These are phyloP conservation scores for Melanotaenia boesemani DNA, from an alignment of 2,797 vertebrate genomes.

Conservation along the genomic window DNA sequence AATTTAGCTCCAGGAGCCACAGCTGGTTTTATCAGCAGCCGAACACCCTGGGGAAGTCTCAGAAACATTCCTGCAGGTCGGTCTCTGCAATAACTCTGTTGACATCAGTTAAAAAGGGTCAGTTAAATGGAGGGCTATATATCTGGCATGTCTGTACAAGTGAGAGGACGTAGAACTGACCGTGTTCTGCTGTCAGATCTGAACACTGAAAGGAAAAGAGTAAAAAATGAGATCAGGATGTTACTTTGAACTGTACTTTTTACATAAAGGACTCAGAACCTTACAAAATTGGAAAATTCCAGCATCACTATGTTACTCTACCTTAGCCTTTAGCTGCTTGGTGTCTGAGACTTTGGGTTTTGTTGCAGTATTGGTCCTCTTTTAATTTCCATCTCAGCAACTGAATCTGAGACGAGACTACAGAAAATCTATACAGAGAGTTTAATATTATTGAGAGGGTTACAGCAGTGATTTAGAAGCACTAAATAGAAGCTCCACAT, in stretches of 20 bases:
- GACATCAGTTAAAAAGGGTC: conserved; percentile 63
- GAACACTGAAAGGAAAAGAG: conserved; percentile 38
- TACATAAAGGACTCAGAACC: conserved; percentile 26
- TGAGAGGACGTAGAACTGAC: conserved; percentile 25
- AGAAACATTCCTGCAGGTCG: conserved; percentile 56
- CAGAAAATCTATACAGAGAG: conserved; percentile 61
- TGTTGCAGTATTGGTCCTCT: conserved; percentile 43
- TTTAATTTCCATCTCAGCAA: conserved; percentile 68
- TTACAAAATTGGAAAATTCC: conserved; percentile 46
- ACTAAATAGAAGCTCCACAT: conserved; percentile 77
- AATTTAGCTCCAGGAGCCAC: conserved; percentile 47
- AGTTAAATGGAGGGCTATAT: conserved; percentile 43
- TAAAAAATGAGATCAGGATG: conserved; percentile 23
- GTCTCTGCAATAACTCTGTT: conserved; percentile 58
- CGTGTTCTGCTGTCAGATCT: conserved; percentile 22
- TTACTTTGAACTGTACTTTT: conserved; percentile 31
- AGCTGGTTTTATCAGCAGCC: conserved; percentile 62
- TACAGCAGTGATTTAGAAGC: conserved; percentile 77
- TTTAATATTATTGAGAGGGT: conserved; percentile 77
- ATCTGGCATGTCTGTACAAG: conserved; percentile 55
- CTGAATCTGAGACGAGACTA: conserved; percentile 59
- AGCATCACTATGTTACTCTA: conserved; percentile 34
- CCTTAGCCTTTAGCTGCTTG: conserved; percentile 59
- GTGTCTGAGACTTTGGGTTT: conserved; percentile 39
- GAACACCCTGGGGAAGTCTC: conserved; percentile 54